These are phyloP conservation scores for Tenthredo livida DNA, from an alignment of 2,888 invertebrate genomes.

Conservation along the genomic window DNA sequence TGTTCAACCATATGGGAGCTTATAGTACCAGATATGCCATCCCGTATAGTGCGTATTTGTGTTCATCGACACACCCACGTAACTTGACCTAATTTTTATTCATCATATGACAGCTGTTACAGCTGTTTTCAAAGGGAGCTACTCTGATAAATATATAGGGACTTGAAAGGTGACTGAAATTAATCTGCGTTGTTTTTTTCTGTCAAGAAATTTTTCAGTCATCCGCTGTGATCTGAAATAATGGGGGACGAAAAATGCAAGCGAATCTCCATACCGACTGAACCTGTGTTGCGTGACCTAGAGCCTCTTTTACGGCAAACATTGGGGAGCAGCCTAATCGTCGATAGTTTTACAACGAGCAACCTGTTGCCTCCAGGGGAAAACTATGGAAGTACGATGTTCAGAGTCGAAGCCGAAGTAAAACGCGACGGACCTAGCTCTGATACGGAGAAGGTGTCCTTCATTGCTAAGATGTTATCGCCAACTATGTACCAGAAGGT, in stretches of 20 bases:
- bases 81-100: background rate
- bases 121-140: background rate
- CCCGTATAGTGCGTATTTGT: background rate
- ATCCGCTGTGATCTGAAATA: background rate
- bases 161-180: background rate
- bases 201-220: background rate
- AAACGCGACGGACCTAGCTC: conserved; percentile 57
- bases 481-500: conserved; percentile 79
- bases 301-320: background rate
- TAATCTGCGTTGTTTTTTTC: background rate
- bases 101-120: background rate
- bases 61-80: background rate
- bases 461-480: conserved; percentile 82
- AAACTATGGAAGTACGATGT: conserved; percentile 83
- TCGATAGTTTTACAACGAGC: conserved; percentile 63
- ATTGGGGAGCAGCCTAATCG: conserved; percentile 41
- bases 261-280: background rate
- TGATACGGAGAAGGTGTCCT: conserved; percentile 74
- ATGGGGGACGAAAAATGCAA: conserved; percentile 3
- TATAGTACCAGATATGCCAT: background rate
- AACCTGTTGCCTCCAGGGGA: conserved; percentile 79
- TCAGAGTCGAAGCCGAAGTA: conserved; percentile 72
- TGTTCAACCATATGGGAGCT: background rate
- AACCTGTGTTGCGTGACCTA: background rate
- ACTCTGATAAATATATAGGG: background rate